Evolutionary conservation across 2,888 invertebrate species (phyloP).

Genomic region (Watsonalla binaria): DNA sequence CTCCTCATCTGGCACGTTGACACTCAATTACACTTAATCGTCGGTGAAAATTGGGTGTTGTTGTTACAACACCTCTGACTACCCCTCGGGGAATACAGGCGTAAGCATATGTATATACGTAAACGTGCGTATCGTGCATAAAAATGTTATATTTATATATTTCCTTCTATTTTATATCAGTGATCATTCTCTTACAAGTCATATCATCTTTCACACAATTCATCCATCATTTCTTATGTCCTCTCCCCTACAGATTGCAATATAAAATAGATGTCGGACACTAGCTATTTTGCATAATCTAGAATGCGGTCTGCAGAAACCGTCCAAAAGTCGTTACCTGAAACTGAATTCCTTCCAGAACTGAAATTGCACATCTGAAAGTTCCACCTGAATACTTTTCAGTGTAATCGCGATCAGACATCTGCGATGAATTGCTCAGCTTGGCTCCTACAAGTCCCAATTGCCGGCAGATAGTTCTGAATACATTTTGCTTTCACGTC

Average conservation of each 20-base stretch:
- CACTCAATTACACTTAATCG: no score
- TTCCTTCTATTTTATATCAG: no score
- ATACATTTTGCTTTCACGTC: neutral
- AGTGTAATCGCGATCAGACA: constrained; percentile 15
- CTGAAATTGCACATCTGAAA: constrained; percentile 20
- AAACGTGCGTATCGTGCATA: neutral
- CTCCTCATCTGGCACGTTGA: no score
- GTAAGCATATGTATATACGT: neutral
- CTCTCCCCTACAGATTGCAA: no score
- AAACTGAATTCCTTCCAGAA: constrained; percentile 10
- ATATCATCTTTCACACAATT: no score
- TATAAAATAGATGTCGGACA: no score
- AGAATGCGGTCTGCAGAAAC: neutral
- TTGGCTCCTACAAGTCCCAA: neutral
- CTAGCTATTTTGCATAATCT: neutral
- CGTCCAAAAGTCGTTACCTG: constrained; percentile 11
- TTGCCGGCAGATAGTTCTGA: neutral
- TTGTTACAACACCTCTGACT: no score
- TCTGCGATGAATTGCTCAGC: constrained; percentile 13
- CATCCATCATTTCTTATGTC: no score
- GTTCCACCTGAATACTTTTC: constrained; percentile 11
- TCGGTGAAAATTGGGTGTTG: no score
- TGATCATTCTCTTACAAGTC: no score
- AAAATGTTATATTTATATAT: no score
- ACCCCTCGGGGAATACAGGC: no score